Evolutionary conservation across 2,888 invertebrate genomes (phyloP), one percentile per base, ranked within the genome.

Genomic region (Tetropium fuscum): DNA sequence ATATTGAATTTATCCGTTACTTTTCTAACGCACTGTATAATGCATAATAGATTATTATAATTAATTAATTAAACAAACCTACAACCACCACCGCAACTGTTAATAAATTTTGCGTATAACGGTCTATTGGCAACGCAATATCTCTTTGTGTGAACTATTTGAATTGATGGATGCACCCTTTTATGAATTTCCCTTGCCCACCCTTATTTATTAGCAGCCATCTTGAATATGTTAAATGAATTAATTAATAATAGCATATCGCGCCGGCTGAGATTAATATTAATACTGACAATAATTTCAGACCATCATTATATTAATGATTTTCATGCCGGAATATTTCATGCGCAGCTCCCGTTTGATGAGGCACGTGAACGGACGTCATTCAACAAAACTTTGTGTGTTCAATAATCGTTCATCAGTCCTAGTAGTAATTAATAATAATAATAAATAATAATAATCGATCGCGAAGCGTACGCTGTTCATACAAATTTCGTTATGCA

Each of bases 91-190:
- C 6, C 11, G 41, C 6, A 32, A 34, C 36, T 36, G n/a, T 10
- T 48, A 30, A 48, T 48, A 36, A 48, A 48, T 48, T 48, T 36
- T 47, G 30, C 32, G 38, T 36, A 13, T 19, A 11, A 20, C 18
- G 10, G 36, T n/a, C 36, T 16, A 48, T 16, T 22, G 18, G 22
- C 22, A n/a, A 8, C 48, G 20, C 13, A 36, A 20, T n/a, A n/a
- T 13, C 22, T 38, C 48, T 51, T 44, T 44, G 36, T 40, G 40
- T 3, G 16, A 51, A 51, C 51, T 51, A 51, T 49, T 22, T 13
- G 43, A 55, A 55, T 56, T 47, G 55, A 56, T 56, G 48, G 48
- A 55, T 55, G 45, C 30, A 32, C 55, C 55, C 55, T 56, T 56
- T 56, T 45, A 48, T 56, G 55, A 48, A 30, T 48, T 56, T 40